phyloP scores from a whole-genome alignment of 2,888 invertebrate species.

The Zonitis immaculata region DNA sequence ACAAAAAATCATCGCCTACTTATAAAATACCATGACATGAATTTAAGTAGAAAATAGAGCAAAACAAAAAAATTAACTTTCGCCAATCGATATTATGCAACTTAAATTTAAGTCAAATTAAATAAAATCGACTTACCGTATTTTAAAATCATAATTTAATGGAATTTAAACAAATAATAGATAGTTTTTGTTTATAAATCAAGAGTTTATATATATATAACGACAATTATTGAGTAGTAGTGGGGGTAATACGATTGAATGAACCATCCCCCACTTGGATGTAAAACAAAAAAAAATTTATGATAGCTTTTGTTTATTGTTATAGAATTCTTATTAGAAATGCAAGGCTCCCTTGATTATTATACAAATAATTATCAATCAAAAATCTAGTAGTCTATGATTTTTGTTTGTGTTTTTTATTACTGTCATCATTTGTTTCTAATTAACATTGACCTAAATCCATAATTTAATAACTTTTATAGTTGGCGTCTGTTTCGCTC shows the following conservation, averaged over 20 bases:
- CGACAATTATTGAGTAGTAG: too few species aligned
- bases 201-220: neutral
- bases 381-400: neutral
- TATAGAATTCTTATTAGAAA: too few species aligned
- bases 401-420: too few species aligned
- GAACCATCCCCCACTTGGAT: neutral
- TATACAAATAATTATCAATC: neutral
- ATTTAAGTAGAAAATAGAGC: neutral
- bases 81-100: slow-evolving; percentile 1
- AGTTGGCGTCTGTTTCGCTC: too few species aligned
- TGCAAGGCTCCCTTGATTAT: neutral
- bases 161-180: neutral
- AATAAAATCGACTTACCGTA: neutral
- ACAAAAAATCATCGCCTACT: slow-evolving; percentile 4
- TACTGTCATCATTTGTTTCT: neutral
- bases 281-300: too few species aligned
- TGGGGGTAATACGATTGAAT: neutral
- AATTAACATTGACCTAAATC: neutral
- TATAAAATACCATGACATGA: slow-evolving; percentile 13
- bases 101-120: neutral
- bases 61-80: slow-evolving; percentile 5
- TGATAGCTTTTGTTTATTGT: too few species aligned
- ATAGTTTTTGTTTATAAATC: neutral
- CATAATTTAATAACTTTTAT: too few species aligned
- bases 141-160: neutral